Conservation (phyloP, 2,797 vertebrate genomes). For the Spinus pinus region DNA sequence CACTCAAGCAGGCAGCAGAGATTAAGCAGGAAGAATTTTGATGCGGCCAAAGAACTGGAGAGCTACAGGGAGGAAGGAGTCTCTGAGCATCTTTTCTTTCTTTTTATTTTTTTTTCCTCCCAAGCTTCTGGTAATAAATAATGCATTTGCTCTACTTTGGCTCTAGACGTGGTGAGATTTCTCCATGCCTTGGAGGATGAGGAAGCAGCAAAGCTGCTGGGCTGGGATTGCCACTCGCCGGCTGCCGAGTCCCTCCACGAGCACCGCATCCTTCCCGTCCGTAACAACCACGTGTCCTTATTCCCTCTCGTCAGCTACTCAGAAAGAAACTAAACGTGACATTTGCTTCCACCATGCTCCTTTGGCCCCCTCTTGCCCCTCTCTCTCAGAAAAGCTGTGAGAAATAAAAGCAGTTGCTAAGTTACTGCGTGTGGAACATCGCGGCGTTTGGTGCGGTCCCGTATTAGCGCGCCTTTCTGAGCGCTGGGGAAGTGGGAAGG, state of each 20-base stretch:
- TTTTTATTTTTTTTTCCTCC: not conserved
- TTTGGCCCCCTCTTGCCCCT: not conserved
- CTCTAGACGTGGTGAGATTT: not conserved
- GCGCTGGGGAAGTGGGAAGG: not conserved
- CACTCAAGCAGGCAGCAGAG: not conserved
- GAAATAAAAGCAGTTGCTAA: slow-evolving; percentile 71
- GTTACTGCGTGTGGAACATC: slow-evolving; percentile 8
- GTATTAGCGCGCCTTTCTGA: not conserved
- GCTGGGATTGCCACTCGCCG: not conserved
- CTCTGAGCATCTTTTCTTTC: not conserved
- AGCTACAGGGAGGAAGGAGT: not conserved
- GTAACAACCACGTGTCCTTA: not conserved
- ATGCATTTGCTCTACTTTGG: slow-evolving; percentile 43
- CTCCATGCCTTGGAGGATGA: not conserved
- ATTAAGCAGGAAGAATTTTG: slow-evolving; percentile 31
- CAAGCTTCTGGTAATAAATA: slow-evolving; percentile 47
- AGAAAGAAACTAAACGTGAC: slow-evolving; percentile 27
- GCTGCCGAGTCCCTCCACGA: not conserved
- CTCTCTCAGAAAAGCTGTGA: not conserved
- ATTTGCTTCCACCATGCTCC: slow-evolving; percentile 49
- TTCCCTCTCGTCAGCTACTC: not conserved
- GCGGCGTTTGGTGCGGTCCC: not conserved
- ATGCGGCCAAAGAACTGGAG: not conserved
- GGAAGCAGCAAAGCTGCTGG: not conserved
- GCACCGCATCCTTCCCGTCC: not conserved